Base-by-base conservation (phyloP, 2,113 vertebrate genomes). In the Thryonomys swinderianus region DNA sequence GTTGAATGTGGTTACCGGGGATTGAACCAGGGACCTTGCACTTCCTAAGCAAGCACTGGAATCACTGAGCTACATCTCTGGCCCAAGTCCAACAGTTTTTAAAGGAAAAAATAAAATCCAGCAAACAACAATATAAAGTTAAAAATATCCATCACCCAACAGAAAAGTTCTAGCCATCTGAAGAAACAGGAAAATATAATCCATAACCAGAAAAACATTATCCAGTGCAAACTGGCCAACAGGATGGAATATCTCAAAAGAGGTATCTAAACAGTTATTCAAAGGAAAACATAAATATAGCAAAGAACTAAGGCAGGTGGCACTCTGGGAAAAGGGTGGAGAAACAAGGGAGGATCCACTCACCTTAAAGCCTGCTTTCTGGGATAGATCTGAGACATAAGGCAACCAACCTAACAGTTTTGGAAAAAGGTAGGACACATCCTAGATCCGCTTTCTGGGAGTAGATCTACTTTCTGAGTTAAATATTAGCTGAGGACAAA, bases 161-260 rank as follows among this genome's bases (percentile, higher is more conserved):
- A 32, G 64, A 90, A 83, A 73, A 78, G 30, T 69, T 69, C 2
- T 62, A 37, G 9, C 5, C 2, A 5, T 74, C 55, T 59, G 21
- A 90, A 88, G n/a, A 64, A 85, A 80, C 1, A 80, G 30, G 30
- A 94, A 89, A 89, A 74, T 59, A 21, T 88, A 48, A 80, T 11
- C 57, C 42, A 83, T 16, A 51, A 17, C 17, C 71, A 92, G 37
- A 62, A 94, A 89, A 89, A 85, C 25, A 76, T 40, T 9, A 79
- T 4, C 76, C 27, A 16, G 16, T 78, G 67, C 55, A 79, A 91
- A 73, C 23, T 34, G 34, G 3, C 45, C n/a, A 80, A 66, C 10
- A 53, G 18, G 17, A 89, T 53, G 40, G 80, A 79, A 90, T 67
- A 16, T 67, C 40, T 34, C 64, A 18, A 76, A 12, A 67, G 85